phyloP scores from a whole-genome alignment of 2,113 vertebrate species.

The Hyla sarda region DNA sequence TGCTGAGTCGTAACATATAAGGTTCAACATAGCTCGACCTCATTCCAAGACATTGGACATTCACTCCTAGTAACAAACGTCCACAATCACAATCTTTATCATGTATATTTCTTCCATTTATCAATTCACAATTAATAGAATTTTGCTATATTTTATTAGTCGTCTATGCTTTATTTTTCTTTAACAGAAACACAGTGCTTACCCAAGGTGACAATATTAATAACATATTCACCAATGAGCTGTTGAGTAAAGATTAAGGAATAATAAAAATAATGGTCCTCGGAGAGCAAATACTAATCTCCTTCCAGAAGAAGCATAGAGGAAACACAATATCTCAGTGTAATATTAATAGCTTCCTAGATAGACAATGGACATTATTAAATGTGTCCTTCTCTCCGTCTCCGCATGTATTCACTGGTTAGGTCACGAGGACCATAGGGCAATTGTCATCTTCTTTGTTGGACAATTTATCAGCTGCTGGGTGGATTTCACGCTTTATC shows the following conservation, averaged over 20 bases:
- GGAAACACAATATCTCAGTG: not conserved
- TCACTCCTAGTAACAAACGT: not conserved
- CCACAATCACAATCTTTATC: not conserved
- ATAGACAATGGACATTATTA: not conserved
- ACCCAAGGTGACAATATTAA: not conserved
- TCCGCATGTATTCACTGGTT: not conserved
- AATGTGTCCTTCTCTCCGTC: constrained; percentile 6
- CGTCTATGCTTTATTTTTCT: not conserved
- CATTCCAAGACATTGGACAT: too few species aligned
- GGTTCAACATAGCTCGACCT: too few species aligned
- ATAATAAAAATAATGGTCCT: constrained; percentile 1
- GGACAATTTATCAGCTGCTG: constrained; percentile 33
- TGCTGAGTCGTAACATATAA: too few species aligned
- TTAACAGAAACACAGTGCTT: not conserved
- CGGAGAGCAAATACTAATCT: constrained; percentile 5
- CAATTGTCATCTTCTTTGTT: constrained; percentile 7
- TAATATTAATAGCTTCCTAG: constrained; percentile 19
- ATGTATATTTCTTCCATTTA: not conserved
- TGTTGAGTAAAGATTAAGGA: not conserved
- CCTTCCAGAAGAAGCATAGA: not conserved
- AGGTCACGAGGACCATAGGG: constrained; percentile 30
- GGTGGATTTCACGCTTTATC: constrained; percentile 8
- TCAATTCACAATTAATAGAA: not conserved
- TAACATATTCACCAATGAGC: constrained; percentile 1
- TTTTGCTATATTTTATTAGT: not conserved